Conservation (phyloP, 2,888 invertebrate species). For the Crematogaster levior region DNA sequence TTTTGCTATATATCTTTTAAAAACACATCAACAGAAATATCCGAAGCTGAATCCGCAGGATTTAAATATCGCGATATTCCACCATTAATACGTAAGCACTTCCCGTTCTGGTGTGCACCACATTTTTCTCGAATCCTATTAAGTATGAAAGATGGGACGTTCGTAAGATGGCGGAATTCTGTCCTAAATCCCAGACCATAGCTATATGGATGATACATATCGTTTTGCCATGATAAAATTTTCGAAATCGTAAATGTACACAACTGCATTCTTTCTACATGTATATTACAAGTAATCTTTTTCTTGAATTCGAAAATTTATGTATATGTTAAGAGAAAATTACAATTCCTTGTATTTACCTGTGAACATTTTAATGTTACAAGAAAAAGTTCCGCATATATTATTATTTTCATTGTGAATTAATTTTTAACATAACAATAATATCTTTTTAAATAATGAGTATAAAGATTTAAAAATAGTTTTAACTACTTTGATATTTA, state of each 20-base stretch:
- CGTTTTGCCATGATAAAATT: conserved; percentile 45
- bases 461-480: not conserved
- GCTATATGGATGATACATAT: conserved; percentile 20
- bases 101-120: conserved; percentile 36
- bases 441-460: not conserved
- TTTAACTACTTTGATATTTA: not conserved
- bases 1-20: not conserved
- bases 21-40: conserved; percentile 28
- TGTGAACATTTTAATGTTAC: not conserved
- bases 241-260: conserved; percentile 42
- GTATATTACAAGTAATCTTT: not conserved
- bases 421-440: not conserved
- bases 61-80: conserved; percentile 43
- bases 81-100: conserved; percentile 48
- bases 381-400: not conserved
- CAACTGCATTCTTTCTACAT: not conserved
- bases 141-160: conserved; percentile 46
- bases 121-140: conserved; percentile 52
- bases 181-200: conserved; percentile 41
- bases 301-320: not conserved
- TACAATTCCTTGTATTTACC: not conserved
- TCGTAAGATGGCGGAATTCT: conserved; percentile 52
- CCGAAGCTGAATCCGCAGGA: conserved; percentile 39
- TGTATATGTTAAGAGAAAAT: not conserved
- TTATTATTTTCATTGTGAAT: not conserved